phyloP scores from a whole-genome alignment of 2,113 vertebrate species.

The Odocoileus hemionus region DNA sequence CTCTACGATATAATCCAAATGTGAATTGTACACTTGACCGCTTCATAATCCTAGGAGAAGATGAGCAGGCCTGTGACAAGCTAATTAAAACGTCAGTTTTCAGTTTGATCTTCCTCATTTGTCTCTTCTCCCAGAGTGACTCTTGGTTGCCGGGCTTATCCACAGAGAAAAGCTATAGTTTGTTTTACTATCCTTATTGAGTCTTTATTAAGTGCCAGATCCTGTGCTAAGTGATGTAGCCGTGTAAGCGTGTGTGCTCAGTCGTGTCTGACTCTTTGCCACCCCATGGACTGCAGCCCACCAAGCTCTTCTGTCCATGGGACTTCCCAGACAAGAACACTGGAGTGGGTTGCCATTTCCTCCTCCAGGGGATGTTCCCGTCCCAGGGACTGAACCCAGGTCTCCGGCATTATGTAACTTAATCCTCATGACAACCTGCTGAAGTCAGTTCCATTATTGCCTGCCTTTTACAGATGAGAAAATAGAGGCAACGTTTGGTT shows the following conservation, averaged over 20 bases:
- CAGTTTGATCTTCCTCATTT: neutral
- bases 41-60: neutral
- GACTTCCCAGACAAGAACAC: neutral
- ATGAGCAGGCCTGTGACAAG: neutral
- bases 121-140: neutral
- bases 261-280: rapidly evolving
- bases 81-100: neutral
- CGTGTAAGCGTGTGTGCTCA: rapidly evolving
- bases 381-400: neutral
- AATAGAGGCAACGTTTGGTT: neutral
- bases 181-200: neutral
- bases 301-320: neutral
- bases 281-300: neutral
- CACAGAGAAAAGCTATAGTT: neutral
- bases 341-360: neutral
- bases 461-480: neutral
- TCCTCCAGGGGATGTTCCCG: neutral
- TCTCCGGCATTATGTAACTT: neutral
- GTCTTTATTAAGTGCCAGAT: neutral
- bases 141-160: neutral
- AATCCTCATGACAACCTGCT: neutral
- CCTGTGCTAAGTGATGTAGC: neutral
- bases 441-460: neutral
- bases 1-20: neutral
- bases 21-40: neutral